Conservation (phyloP, 2,113 vertebrate species). For the Scytalopus superciliaris region DNA sequence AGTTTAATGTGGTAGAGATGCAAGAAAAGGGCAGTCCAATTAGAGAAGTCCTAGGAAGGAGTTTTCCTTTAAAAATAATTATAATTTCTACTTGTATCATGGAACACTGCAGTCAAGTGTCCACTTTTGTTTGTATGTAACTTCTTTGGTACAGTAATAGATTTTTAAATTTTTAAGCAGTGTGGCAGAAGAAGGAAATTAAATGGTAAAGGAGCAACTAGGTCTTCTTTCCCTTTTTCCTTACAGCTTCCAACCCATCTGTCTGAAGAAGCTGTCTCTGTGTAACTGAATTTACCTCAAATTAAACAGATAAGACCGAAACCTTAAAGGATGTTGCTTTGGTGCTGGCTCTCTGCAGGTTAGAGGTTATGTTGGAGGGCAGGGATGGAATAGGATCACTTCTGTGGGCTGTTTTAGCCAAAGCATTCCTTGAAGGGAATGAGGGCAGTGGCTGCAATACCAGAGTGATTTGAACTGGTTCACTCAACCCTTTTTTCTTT, state of each 20-base stretch:
- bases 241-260: neutral
- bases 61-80: neutral
- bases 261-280: neutral
- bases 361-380: neutral
- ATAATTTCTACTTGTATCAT: rapidly evolving
- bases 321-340: neutral
- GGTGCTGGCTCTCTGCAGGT: neutral
- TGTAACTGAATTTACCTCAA: neutral
- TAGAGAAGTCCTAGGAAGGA: neutral
- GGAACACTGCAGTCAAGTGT: neutral
- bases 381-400: neutral
- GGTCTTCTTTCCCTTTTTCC: neutral
- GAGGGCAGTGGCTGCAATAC: neutral
- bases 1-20: neutral
- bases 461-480: neutral
- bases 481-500: rapidly evolving
- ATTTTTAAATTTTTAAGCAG: neutral
- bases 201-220: neutral
- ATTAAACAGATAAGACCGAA: neutral
- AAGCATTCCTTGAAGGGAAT: neutral
- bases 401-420: neutral
- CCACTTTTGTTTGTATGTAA: neutral
- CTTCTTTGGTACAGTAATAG: neutral
- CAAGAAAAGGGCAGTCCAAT: neutral
- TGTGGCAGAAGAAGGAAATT: neutral